These are phyloP conservation scores for Eumerus sabulonum DNA, from an alignment of 2,888 invertebrate species.

Conservation along the genomic window DNA sequence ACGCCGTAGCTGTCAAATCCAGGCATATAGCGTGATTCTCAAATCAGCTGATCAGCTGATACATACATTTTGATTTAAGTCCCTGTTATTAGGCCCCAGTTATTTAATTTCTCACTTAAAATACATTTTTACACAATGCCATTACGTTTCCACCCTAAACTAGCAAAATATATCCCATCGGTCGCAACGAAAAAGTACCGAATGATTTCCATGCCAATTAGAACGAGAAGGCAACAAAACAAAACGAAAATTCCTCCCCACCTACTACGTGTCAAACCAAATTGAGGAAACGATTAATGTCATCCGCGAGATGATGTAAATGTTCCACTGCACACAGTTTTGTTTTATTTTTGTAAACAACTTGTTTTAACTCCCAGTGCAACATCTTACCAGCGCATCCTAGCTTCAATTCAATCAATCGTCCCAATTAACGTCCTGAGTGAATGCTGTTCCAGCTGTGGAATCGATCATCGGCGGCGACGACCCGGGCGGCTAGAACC, in stretches of 20 bases:
- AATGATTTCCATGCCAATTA: background rate
- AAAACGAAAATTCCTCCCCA: slow-evolving; percentile 26
- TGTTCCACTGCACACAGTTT: slow-evolving; percentile 10
- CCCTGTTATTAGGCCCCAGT: too few species aligned
- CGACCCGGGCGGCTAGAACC: slow-evolving; percentile 71
- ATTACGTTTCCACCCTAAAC: background rate
- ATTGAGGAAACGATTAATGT: slow-evolving; percentile 42
- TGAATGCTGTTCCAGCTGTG: slow-evolving; percentile 73
- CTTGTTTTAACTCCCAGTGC: slow-evolving; percentile 31
- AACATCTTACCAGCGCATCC: too few species aligned
- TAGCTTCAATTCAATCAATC: background rate
- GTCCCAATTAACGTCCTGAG: slow-evolving; percentile 13
- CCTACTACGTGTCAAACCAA: slow-evolving; percentile 47
- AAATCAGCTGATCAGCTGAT: too few species aligned
- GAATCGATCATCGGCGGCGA: slow-evolving; percentile 74
- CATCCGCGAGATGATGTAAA: slow-evolving; percentile 59
- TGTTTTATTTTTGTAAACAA: slow-evolving; percentile 60
- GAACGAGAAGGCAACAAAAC: slow-evolving; percentile 46
- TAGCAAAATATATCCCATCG: slow-evolving; percentile 27
- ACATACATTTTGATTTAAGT: too few species aligned
- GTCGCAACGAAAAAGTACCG: background rate
- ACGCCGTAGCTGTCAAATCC: too few species aligned
- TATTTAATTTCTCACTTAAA: too few species aligned
- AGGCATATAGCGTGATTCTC: too few species aligned
- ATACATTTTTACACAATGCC: background rate